Base-by-base conservation (phyloP, 2,888 invertebrate genomes). In the Crematogaster levior region DNA sequence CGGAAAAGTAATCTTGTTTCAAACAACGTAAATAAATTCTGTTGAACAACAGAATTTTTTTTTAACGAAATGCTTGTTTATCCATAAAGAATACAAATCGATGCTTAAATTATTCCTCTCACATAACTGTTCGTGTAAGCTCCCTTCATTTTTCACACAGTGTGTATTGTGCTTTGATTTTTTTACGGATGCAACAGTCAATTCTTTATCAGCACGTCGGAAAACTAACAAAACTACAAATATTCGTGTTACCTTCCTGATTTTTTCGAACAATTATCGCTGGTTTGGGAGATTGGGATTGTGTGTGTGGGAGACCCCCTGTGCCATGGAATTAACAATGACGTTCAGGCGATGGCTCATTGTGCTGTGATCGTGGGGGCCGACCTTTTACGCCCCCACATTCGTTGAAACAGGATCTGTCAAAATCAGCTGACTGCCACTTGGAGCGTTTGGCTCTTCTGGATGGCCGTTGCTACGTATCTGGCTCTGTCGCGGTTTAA, bases 401-500 rank as follows among this genome's bases (percentile, higher is more conserved):
- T 34, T 48, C 48, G 48, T 37, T 60, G 80, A 79, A 85, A 87
- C 83, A 81, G 80, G 82, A 90, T 87, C 89, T 90, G 91, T 91
- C 91, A 90, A 86, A 91, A 91, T 90, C 91, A 91, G 89, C 91
- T 90, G 91, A 91, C 91, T 86, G 86, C 82, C 88, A 85, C 90
- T 88, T 88, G 88, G 85, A 82, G 86, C 75, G 65, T 65, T 66
- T 70, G 56, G 24, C 82, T 79, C 81, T 74, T 48, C 74, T 56
- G 60, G 51, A 68, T 37, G 30, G 61, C 53, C 60, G 53, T 24
- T 6, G 53, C 58, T 77, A 72, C 65, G 73, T 53, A 82, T 80
- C 85, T 86, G 84, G 70, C 70, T 60, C 56, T 73, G 83, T 79
- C 86, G 56, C 70, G 83, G 79, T 65, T 66, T 53, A 83, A 83